Conservation (phyloP, 1,140 invertebrate genomes). For the Trachymyrmex cornetzi region DNA sequence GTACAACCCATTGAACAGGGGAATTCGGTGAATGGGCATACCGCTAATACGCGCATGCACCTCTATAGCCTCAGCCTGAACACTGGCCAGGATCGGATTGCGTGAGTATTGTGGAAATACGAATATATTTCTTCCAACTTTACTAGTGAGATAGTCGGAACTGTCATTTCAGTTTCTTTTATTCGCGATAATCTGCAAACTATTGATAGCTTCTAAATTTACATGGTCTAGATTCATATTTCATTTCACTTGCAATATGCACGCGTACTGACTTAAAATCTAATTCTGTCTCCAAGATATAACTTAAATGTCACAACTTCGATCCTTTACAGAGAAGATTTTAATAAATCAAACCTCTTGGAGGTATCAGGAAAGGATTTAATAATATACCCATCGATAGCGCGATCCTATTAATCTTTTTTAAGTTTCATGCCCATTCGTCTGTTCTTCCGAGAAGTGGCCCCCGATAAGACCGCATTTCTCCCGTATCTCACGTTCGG, state of each 20-base stretch:
- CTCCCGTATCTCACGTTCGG: conserved; percentile 66
- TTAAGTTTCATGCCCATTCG: background rate
- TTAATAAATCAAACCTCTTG: background rate
- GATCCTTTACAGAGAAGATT: background rate
- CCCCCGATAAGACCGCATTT: conserved; percentile 26
- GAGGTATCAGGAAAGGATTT: background rate
- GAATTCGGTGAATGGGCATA: conserved; percentile 83
- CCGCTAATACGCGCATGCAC: conserved; percentile 61
- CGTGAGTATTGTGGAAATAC: conserved; percentile 11
- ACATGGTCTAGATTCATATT: conserved; percentile 10
- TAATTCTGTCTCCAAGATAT: background rate
- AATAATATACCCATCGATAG: conserved; percentile 18
- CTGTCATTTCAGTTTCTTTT: background rate
- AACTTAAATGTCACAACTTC: background rate
- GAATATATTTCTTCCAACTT: conserved; percentile 36
- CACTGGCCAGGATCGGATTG: conserved; percentile 39
- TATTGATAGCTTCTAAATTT: conserved; percentile 15
- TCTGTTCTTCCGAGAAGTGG: conserved; percentile 32
- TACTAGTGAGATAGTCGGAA: background rate
- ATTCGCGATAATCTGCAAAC: background rate
- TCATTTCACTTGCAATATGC: background rate
- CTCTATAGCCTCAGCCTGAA: conserved; percentile 37
- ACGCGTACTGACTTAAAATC: background rate
- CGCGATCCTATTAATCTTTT: conserved; percentile 2
- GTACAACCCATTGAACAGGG: conserved; percentile 80